Conservation (phyloP, 2,113 vertebrate species). For the Herpailurus yagouaroundi region DNA sequence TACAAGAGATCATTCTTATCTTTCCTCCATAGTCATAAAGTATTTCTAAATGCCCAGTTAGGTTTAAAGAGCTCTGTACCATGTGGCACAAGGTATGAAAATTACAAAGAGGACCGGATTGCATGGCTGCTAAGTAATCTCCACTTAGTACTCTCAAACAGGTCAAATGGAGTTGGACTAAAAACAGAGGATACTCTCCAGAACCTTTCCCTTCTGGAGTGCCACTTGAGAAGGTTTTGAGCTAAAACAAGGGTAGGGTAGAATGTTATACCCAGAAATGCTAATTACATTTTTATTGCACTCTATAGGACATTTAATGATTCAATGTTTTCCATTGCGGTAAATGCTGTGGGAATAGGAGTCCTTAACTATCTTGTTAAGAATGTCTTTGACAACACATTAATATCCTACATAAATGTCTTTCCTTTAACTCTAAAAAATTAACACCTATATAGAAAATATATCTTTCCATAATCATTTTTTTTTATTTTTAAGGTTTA, state of each 20-base stretch:
- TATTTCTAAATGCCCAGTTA: constrained; percentile 40
- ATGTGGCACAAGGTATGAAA: constrained; percentile 58
- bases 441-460: not conserved
- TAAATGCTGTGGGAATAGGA: not conserved
- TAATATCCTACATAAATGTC: not conserved
- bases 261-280: not conserved
- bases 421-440: constrained; percentile 41
- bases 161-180: not conserved
- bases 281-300: constrained; percentile 22
- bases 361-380: not conserved
- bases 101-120: constrained; percentile 16
- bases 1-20: not conserved
- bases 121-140: constrained; percentile 41
- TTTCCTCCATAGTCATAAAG: not conserved
- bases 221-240: constrained; percentile 14
- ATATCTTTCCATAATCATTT: not conserved
- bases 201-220: not conserved
- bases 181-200: constrained; percentile 28
- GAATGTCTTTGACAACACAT: not conserved
- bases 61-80: constrained; percentile 33
- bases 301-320: not conserved
- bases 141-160: constrained; percentile 31
- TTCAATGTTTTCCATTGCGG: not conserved
- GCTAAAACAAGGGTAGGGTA: not conserved
- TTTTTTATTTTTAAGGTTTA: too few species aligned